Base-by-base conservation (phyloP, 2,113 vertebrate species). In the Microtus richardsoni region DNA sequence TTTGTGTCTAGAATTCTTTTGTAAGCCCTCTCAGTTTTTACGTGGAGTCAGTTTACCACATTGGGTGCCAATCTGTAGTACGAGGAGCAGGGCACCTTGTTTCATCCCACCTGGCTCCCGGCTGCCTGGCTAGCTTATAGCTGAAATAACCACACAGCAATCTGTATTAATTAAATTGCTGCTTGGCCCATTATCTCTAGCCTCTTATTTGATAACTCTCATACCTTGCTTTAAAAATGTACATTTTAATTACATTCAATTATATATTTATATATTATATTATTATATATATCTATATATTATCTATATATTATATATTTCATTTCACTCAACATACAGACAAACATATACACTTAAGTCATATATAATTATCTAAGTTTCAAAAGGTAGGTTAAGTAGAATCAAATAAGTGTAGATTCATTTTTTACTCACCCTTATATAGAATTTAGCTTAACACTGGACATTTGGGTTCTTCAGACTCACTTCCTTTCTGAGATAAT, bases 401-500 rank as follows among this genome's bases (percentile, higher is more conserved):
- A 74, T 80, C 73, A 80, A 83, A 70, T 28, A 8, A 19, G 3
- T 75, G 78, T 79, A 89, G 39, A 62, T 19, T 85, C 6, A 47
- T 64, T 41, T 47, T 58, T 52, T 9, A 24, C 66, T 80, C 14
- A 62, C 5, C 19, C 41, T 74, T 73, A 78, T 36, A 64, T 22
- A 91, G 88, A 89, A 70, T 79, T 93, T 75, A 95, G 5, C 44
- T 85, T 87, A 71, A 30, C 47, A 14, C 24, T 49, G 26, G 60
- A 17, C 13, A 71, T 52, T 24, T 66, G 86, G 68, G 4, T 8
- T 24, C 39, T 84, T 58, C 4, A 36, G 6, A 58, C 14, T 2
- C 30, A 21, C 73, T 95, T 93, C 7, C 78, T 82, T 95, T 93
- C 54, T 58, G 62, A 41, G 39, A 62, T 83, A 83, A 62, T 62